Evolutionary conservation across 2,797 vertebrate species (phyloP), one percentile per base, ranked within the genome.

Genomic region (Anguilla obscura): DNA sequence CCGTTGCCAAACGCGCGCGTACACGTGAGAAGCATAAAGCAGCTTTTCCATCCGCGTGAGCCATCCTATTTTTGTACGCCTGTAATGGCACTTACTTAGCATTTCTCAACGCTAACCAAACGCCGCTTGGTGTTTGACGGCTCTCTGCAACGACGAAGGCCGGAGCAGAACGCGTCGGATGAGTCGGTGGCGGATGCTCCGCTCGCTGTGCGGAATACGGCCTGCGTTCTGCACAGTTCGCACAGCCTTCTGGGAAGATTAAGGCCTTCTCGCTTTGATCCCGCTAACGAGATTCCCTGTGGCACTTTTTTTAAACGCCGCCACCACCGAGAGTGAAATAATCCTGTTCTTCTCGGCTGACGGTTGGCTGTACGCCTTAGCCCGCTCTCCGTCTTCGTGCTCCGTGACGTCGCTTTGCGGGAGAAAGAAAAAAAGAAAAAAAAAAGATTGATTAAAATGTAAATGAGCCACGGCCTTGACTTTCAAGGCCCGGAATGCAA

Each of bases 381-480:
- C 60, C 45, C n/a, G 27, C 79, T 87, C 58, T 21, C 36, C n/a
- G 33, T 60, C 54, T 69, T 18, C 54, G 3, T 80, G 40, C 63
- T 33, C 74, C 4, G 74, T 76, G 74, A 76, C 74, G 33, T 76
- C 10, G 74, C 74, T 40, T 40, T 76, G 33, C 14, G 33, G 74
- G 36, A 36, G 36, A 2, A 36, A 36, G 36, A 36, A 36, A 36
- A 36, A 36, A 36, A 1, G 36, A 36, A 36, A 2, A 71, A 71
- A 33, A 66, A 66, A 5, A n/a, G 12, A 21, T 76, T 36, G 30
- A 56, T 66, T 40, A 27, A 86, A 36, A 52, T 54, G 80, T 16
- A 87, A 87, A 87, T 84, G 80, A 87, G 58, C 56, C 7, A 9
- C 36, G n/a, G 45, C 60, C 58, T 71, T 36, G 14, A 76, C 74